These are phyloP conservation scores for Muntiacus reevesi DNA, from an alignment of 2,113 vertebrate species.

Conservation along the genomic window DNA sequence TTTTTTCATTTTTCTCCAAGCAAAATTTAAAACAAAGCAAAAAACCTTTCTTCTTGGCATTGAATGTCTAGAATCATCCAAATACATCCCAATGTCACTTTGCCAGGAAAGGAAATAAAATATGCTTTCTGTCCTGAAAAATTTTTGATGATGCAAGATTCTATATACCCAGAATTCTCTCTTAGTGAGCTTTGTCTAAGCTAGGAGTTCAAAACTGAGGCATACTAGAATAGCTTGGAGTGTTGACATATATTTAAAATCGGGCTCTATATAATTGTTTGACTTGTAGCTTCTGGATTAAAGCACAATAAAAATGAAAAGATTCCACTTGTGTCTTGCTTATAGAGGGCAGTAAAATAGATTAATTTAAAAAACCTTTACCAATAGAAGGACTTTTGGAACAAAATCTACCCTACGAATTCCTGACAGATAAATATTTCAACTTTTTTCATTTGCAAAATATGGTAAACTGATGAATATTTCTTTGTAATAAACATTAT, in stretches of 20 bases:
- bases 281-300: neutral
- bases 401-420: neutral
- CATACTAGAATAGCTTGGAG: neutral
- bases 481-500: conserved; percentile 55
- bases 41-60: neutral
- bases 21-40: neutral
- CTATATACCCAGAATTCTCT: neutral
- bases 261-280: neutral
- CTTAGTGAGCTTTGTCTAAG: neutral
- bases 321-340: neutral
- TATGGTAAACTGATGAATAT: neutral
- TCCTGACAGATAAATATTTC: neutral
- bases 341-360: neutral
- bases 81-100: neutral
- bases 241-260: conserved; percentile 3
- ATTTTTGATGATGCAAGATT: neutral
- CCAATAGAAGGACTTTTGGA: neutral
- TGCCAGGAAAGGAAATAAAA: neutral
- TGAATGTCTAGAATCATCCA: neutral
- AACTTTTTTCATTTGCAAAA: neutral
- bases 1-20: neutral
- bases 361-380: neutral
- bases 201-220: neutral
- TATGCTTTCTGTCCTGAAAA: neutral
- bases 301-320: neutral